These are phyloP conservation scores for Apotomis turbidana DNA, from an alignment of 2,888 invertebrate species.

Conservation along the genomic window DNA sequence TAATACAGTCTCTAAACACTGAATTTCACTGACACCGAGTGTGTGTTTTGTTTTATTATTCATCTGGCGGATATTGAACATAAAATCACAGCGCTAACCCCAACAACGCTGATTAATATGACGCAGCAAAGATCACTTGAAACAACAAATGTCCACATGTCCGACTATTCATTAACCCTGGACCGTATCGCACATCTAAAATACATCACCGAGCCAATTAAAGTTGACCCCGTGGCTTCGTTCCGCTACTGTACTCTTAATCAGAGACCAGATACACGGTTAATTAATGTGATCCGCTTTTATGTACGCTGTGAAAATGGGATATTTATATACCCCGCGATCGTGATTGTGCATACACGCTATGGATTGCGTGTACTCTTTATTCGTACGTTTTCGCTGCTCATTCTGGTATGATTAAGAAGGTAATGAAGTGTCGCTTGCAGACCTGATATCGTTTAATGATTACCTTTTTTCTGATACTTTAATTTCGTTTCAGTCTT, in stretches of 20 bases:
- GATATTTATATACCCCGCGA: constrained; percentile 48
- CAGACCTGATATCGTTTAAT: constrained; percentile 24
- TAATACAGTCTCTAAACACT: no score
- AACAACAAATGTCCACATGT: constrained; percentile 78
- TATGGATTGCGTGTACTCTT: constrained; percentile 30
- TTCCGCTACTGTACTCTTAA: constrained; percentile 80
- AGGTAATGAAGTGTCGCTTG: constrained; percentile 45
- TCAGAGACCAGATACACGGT: constrained; percentile 77
- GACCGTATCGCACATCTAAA: constrained; percentile 77
- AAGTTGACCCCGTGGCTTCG: constrained; percentile 73
- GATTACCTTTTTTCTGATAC: constrained; percentile 11
- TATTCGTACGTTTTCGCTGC: constrained; percentile 27
- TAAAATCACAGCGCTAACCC: constrained; percentile 3
- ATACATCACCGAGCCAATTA: constrained; percentile 75
- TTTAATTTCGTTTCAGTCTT: not conserved
- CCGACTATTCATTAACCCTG: constrained; percentile 74
- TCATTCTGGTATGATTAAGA: constrained; percentile 24
- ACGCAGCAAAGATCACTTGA: constrained; percentile 67
- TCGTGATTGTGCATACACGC: constrained; percentile 39
- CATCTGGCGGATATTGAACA: not conserved
- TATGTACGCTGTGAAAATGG: constrained; percentile 65
- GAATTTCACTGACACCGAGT: no score
- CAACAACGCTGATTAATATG: constrained; percentile 59
- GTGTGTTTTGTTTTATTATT: no score
- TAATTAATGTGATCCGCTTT: constrained; percentile 80